Evolutionary conservation across 2,113 vertebrate genomes (phyloP), one percentile per base, ranked within the genome.

Genomic region (Apus apus): DNA sequence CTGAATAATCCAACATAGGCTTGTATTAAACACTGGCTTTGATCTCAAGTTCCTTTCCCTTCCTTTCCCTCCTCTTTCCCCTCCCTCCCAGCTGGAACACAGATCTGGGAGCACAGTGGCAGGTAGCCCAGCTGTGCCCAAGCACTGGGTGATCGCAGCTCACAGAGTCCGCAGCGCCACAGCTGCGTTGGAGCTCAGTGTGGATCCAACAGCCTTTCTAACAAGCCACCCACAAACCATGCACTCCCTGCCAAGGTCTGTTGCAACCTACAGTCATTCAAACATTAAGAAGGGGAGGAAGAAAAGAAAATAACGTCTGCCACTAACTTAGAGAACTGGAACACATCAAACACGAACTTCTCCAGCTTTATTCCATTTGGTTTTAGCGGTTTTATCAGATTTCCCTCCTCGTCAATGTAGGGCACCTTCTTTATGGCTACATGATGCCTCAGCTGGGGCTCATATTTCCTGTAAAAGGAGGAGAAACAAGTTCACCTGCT

Each of bases 281-380:
- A 67, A 83, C 56, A 91, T 10, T 54, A 36, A 89, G 32, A 88
- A 75, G 22, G 26, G 34, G 26, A 62, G 23, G 29, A 61, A 27
- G 73, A 78, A 90, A 85, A 82, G 53, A 83, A 93, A 93, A 93
- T 29, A 1, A 36, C 5, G 32, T 84, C 89, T 67, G 17, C 64
- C 94, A 98, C 98, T 98, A 86, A 99, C 99, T 98, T 98, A 76
- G 99, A 98, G 91, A 99, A 99, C 66, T 97, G 98, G 96, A 99
- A 99, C 91, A 99, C 99, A 26, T 99, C 99, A 96, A 99, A 99
- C 85, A 99, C 99, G 97, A 99, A 99, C 96, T 99, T 99, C 98
- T 99, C 99, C 99, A 99, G 98, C 98, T 99, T 99, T 79, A 99
- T 99, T 73, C 98, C 99, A 0, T 99, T 99, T 1, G 99, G 98